A percentile compares a stretch with the other conserved stretches of the same genome.
Evolutionary conservation across 1,140 invertebrate species (phyloP).

Genomic region (Meteorus sp.): DNA sequence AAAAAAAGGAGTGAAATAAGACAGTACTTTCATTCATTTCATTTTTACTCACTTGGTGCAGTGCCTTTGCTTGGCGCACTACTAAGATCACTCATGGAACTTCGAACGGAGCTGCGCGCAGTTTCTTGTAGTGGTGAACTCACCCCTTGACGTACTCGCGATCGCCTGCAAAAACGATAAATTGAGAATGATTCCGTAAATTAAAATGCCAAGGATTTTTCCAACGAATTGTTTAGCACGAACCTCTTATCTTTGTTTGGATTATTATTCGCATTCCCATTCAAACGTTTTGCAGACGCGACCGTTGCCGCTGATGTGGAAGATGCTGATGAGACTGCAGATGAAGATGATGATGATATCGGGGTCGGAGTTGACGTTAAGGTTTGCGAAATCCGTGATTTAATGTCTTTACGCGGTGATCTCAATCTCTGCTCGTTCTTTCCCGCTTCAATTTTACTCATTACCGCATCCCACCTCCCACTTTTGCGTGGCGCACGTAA

Average conservation of each 20-base stretch:
- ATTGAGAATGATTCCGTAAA: background rate
- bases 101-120: conserved; percentile 56
- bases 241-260: conserved; percentile 52
- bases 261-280: conserved; percentile 46
- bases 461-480: conserved; percentile 77
- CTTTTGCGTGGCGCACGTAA: conserved; percentile 54
- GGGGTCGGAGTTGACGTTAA: conserved; percentile 36
- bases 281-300: conserved; percentile 22
- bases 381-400: conserved; percentile 69
- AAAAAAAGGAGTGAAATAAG: no score
- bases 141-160: conserved; percentile 46
- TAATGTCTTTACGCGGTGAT: conserved; percentile 74
- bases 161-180: conserved; percentile 39
- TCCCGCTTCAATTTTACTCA: conserved; percentile 71
- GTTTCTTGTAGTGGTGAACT: conserved; percentile 54
- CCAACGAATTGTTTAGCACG: conserved; percentile 4
- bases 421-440: conserved; percentile 72
- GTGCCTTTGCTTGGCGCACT: conserved; percentile 50
- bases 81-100: conserved; percentile 57
- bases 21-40: no score
- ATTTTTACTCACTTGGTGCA: conserved; percentile 46
- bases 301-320: conserved; percentile 38
- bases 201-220: conserved; percentile 10
- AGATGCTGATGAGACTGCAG: conserved; percentile 36
- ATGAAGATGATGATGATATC: no score